Percentiles rank a stretch among this genome's conserved stretches.
These are phyloP conservation scores for Myotis daubentonii DNA, from an alignment of 2,797 vertebrate species.

Conservation along the genomic window DNA sequence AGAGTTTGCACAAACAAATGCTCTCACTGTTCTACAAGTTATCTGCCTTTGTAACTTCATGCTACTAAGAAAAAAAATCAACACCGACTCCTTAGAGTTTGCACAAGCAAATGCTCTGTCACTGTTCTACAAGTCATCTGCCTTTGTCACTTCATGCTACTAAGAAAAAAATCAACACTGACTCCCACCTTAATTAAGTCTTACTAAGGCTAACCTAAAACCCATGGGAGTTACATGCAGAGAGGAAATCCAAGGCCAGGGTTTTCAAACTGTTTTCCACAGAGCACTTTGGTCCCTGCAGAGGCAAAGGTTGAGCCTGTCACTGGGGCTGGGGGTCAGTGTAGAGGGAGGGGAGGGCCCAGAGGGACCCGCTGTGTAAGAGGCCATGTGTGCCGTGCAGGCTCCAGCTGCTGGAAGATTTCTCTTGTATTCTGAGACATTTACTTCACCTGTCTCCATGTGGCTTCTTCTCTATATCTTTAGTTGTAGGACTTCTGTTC, in stretches of 20 bases:
- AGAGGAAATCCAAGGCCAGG: background rate
- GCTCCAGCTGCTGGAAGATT: background rate
- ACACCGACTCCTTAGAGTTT: background rate
- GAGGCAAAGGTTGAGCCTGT: background rate
- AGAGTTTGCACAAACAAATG: background rate
- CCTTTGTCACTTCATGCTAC: background rate
- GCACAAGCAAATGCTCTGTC: background rate
- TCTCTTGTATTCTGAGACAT: background rate
- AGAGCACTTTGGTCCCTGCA: background rate
- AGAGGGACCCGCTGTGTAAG: too few relatives aligned
- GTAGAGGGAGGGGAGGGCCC: background rate
- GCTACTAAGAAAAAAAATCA: background rate
- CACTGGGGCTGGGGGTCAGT: too few relatives aligned
- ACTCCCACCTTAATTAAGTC: constrained; percentile 60
- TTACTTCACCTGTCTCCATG: background rate
- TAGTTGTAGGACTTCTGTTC: background rate
- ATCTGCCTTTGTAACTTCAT: too few relatives aligned
- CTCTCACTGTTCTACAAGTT: background rate
- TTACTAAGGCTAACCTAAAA: constrained; percentile 23
- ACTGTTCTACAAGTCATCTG: background rate
- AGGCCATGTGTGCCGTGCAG: background rate
- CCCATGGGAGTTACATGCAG: background rate
- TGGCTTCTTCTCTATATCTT: background rate
- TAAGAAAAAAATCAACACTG: background rate
- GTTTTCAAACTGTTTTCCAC: background rate